phyloP scores from a whole-genome alignment of 2,888 invertebrate genomes.

The Holacanthella duospinosa region DNA sequence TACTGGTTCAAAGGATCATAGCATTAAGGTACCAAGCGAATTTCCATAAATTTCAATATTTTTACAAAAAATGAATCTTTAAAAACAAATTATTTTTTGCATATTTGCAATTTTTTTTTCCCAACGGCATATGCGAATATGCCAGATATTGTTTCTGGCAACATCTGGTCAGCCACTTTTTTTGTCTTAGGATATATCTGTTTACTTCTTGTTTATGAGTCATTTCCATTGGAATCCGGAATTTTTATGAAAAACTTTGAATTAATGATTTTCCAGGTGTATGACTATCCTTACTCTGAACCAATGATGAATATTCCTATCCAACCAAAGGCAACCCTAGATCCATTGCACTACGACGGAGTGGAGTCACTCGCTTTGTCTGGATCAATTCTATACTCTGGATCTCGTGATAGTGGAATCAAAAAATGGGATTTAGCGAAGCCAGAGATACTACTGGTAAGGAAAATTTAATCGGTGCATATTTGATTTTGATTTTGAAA shows the following conservation, averaged over 20 bases:
- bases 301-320: background rate
- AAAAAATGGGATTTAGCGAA: slow-evolving; percentile 51
- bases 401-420: slow-evolving; percentile 72
- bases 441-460: slow-evolving; percentile 13
- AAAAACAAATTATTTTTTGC: too few relatives aligned
- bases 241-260: too few relatives aligned
- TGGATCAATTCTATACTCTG: slow-evolving; percentile 62
- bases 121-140: too few relatives aligned
- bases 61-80: background rate
- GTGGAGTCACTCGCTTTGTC: slow-evolving; percentile 65
- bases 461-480: background rate
- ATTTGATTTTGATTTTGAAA: background rate
- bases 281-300: background rate
- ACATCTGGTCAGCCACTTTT: too few relatives aligned
- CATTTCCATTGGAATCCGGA: too few relatives aligned
- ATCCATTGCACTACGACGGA: slow-evolving; percentile 83
- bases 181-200: background rate
- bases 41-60: slow-evolving; percentile 8
- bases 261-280: slow-evolving; percentile 7
- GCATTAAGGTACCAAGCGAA: slow-evolving; percentile 51
- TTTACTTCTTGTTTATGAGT: background rate
- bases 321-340: slow-evolving; percentile 46
- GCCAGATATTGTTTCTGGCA: too few relatives aligned
- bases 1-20: slow-evolving; percentile 77
- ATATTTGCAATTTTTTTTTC: too few relatives aligned